These are phyloP conservation scores for Lepetodrilus schrolli DNA, from an alignment of 2,888 invertebrate genomes.

Conservation along the genomic window DNA sequence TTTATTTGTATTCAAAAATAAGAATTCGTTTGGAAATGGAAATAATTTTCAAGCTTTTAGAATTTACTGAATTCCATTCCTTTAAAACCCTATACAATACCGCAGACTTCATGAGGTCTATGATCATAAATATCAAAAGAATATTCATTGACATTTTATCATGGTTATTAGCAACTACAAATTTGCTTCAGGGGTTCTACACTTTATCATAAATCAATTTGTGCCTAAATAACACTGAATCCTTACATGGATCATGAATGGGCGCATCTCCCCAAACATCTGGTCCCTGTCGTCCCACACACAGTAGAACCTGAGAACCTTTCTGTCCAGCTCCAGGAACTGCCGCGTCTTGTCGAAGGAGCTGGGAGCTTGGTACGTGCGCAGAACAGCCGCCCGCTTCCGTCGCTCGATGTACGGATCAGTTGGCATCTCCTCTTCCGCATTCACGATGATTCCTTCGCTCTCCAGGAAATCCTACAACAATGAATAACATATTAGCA, in stretches of 20 bases:
- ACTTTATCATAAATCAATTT: no score
- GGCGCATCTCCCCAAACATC: slow-evolving; percentile 76
- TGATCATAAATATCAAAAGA: no score
- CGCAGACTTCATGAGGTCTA: no score
- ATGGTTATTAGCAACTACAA: no score
- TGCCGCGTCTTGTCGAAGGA: slow-evolving; percentile 80
- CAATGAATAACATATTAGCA: slow-evolving; percentile 21
- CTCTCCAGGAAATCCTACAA: slow-evolving; percentile 86
- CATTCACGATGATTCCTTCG: slow-evolving; percentile 86
- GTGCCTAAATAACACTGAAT: background rate
- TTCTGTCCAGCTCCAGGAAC: slow-evolving; percentile 86
- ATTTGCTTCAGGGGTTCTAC: no score
- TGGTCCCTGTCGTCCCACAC: slow-evolving; percentile 77
- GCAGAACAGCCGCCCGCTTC: slow-evolving; percentile 63
- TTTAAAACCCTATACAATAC: no score
- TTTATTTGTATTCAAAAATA: no score
- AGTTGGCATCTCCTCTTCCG: slow-evolving; percentile 82
- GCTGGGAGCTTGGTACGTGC: slow-evolving; percentile 71
- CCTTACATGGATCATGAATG: slow-evolving; percentile 80
- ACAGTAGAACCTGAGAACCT: slow-evolving; percentile 80
- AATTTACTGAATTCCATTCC: no score
- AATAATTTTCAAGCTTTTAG: no score
- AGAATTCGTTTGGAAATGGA: no score
- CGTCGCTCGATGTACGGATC: slow-evolving; percentile 80
- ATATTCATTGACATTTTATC: no score